Evolutionary conservation across 2,888 invertebrate species (phyloP), one percentile per base, ranked within the genome.

Genomic region (Synergus laeviventris): DNA sequence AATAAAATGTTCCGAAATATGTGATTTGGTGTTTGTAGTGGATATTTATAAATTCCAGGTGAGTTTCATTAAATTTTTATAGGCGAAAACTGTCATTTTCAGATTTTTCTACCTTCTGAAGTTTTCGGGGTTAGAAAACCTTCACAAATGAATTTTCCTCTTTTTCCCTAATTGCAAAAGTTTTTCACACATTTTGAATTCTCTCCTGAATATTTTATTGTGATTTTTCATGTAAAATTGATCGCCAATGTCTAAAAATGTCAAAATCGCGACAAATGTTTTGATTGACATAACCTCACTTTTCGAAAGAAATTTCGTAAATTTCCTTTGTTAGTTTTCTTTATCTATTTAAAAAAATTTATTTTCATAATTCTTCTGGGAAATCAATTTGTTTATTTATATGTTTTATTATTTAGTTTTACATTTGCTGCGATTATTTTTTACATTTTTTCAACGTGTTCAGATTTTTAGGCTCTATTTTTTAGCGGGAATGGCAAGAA

Each of bases 1-100:
- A 77, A 76, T 78, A 66, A 79, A 81, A 81, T 79, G 74, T 76
- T 74, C 36, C 73, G 2, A 1, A 49, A n/a, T 54, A 73, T n/a
- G 24, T 54, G 24, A 36, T 45, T 54, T 24, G n/a, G n/a, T 36
- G 73, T n/a, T 5, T 45, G 36, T 9, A 31, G 42, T 12, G 24
- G 9, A 45, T 14, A 18, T 8, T 1, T 18, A 38, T 9, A 4
- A 5, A 38, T 16, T 3, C 1, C 4, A 62, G 62, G 62, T 62
- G 38, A 39, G 62, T 38, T 11, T 18, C 0, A 39, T 38, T 62
- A 0, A 7, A 62, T 62, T 39, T 62, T 11, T 0, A 11, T 11
- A 12, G 5, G 16, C n/a, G 11, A 16, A 62, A 36, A 38, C 1
- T 11, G 8, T 18, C n/a, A 11, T n/a, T 36, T 18, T 12, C 24